Conservation (phyloP, 2,888 invertebrate genomes). For the Petrolisthes manimaculis region DNA sequence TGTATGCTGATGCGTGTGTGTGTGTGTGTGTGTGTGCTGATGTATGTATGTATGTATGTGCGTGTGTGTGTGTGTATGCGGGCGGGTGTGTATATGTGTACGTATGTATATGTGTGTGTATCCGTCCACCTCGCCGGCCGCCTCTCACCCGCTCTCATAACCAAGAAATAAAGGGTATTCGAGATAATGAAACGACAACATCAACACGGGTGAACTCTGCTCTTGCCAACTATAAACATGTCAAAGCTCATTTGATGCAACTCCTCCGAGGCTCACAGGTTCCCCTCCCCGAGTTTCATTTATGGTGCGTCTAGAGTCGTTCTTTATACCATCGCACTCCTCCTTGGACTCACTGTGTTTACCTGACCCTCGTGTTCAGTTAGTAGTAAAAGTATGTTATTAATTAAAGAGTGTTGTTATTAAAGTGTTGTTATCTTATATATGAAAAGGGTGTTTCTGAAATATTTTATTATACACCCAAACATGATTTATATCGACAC, state of each 20-base stretch:
- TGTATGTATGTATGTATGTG: neutral
- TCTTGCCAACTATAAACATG: constrained; percentile 49
- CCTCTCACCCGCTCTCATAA: constrained; percentile 10
- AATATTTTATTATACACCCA: too few species aligned
- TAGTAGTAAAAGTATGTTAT: neutral
- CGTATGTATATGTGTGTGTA: neutral
- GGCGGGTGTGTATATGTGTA: neutral
- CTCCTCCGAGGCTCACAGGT: constrained; percentile 41
- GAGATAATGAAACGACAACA: constrained; percentile 49
- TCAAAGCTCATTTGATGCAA: constrained; percentile 54
- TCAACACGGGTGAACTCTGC: constrained; percentile 52
- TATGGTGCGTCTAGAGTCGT: constrained; percentile 2
- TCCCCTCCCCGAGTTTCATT: constrained; percentile 31
- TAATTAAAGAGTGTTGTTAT: neutral
- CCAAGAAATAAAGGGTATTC: constrained; percentile 46
- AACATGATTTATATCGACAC: too few species aligned
- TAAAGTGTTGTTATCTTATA: too few species aligned
- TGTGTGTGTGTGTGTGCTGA: too few species aligned
- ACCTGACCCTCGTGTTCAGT: neutral
- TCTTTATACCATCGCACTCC: neutral
- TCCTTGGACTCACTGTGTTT: neutral
- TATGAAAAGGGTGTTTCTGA: too few species aligned
- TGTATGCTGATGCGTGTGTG: too few species aligned
- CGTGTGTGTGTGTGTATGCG: neutral
- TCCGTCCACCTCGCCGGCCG: neutral